Evolutionary conservation across 2,113 vertebrate genomes (phyloP).

Genomic region (Haliaeetus leucogaster): DNA sequence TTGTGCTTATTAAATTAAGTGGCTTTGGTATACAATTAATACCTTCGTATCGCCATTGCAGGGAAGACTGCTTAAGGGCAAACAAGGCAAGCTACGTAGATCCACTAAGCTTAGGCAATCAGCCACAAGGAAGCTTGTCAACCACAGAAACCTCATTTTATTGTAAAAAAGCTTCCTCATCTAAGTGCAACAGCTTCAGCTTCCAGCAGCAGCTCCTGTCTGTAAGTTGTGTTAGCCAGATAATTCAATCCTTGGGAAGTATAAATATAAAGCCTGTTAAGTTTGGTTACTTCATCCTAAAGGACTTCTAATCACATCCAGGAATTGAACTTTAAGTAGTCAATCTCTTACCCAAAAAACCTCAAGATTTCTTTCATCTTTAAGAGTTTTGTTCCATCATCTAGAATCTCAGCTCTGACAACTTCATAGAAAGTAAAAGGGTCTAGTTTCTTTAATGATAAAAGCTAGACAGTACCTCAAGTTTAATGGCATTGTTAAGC

Average conservation of each 20-base stretch:
- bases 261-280: not conserved
- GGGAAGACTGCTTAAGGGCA: conserved; percentile 38
- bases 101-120: conserved; percentile 34
- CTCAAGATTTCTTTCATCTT: not conserved
- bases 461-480: not conserved
- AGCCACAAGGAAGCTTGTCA: conserved; percentile 40
- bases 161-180: conserved; percentile 44
- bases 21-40: conserved; percentile 59
- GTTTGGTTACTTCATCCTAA: not conserved
- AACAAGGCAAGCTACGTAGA: conserved; percentile 16
- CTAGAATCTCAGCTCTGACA: not conserved
- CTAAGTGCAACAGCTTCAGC: not conserved
- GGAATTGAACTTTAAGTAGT: not conserved
- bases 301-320: not conserved
- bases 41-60: conserved; percentile 2
- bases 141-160: conserved; percentile 60
- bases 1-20: conserved; percentile 47
- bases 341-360: not conserved
- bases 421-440: not conserved
- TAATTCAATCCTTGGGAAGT: not conserved
- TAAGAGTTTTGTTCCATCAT: not conserved
- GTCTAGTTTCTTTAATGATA: not conserved
- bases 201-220: conserved; percentile 1
- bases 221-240: not conserved
- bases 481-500: not conserved